Percentiles rank a stretch among this genome's conserved stretches.
These are phyloP conservation scores for Macheiramphus alcinus DNA, from an alignment of 2,113 vertebrate species.

Conservation along the genomic window DNA sequence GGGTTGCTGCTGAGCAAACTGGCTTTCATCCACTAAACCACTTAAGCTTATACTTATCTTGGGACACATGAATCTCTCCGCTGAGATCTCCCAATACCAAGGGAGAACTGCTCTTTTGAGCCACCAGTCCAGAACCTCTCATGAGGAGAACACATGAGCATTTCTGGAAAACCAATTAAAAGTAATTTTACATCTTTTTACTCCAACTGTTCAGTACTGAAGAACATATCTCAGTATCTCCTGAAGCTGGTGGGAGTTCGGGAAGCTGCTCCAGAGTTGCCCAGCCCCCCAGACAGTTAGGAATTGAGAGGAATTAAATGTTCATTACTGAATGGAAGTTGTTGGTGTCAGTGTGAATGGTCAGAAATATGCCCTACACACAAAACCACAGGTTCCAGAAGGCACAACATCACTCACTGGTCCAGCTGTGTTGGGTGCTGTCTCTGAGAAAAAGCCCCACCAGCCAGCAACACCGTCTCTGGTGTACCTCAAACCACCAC, in stretches of 20 bases:
- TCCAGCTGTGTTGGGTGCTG: neutral
- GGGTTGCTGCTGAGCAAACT: neutral
- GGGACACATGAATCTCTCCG: neutral
- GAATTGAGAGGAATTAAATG: neutral
- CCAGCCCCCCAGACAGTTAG: neutral
- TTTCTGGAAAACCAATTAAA: neutral
- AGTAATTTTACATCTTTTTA: neutral
- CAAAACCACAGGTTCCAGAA: neutral
- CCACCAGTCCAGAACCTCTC: neutral
- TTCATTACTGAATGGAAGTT: neutral
- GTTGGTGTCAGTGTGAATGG: neutral
- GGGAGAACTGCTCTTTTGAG: neutral
- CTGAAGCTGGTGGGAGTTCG: neutral
- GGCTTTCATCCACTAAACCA: neutral
- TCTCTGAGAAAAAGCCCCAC: neutral
- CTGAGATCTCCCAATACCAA: neutral
- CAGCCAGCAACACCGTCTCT: rapidly evolving
- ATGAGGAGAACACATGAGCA: neutral
- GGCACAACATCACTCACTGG: too few species aligned
- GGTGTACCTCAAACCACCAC: neutral
- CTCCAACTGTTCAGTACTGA: neutral
- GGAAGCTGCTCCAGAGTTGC: neutral
- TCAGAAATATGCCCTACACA: neutral
- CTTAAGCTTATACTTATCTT: neutral
- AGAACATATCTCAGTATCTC: neutral